A percentile compares a stretch with the other conserved stretches of the same genome.
Conservation (phyloP, 2,888 invertebrate genomes). For the Uloborus plumipes region DNA sequence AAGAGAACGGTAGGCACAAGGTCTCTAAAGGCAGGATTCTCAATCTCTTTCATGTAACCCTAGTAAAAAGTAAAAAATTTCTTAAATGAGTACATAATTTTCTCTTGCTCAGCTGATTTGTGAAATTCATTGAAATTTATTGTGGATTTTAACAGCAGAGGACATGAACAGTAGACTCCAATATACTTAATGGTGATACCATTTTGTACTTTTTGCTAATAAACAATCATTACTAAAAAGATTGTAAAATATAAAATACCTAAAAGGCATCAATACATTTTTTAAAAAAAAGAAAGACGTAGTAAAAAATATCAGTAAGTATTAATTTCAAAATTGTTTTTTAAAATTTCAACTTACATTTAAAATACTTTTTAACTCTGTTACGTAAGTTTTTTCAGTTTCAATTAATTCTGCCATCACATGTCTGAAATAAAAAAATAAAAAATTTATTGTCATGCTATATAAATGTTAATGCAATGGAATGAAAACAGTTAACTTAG, state of each 20-base stretch:
- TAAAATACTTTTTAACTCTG: constrained; percentile 90
- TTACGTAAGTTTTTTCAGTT: constrained; percentile 94
- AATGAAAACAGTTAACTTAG: no score
- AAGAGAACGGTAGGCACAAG: constrained; percentile 82
- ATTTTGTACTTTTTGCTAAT: background rate
- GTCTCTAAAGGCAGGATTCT: constrained; percentile 83
- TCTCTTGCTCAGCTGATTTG: background rate
- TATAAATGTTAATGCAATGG: no score
- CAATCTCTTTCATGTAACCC: constrained; percentile 91
- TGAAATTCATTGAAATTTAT: background rate
- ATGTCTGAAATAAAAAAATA: constrained; percentile 76
- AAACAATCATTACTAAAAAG: no score
- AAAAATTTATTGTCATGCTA: no score
- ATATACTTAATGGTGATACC: no score
- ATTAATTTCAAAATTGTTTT: background rate
- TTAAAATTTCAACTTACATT: constrained; percentile 75
- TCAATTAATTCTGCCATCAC: constrained; percentile 91
- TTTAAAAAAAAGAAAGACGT: background rate
- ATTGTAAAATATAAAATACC: no score
- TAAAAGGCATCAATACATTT: background rate
- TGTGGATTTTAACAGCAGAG: background rate
- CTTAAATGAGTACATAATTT: background rate
- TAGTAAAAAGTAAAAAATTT: constrained; percentile 70
- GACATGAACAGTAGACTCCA: background rate
- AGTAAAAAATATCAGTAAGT: background rate